Evolutionary conservation across 2,888 invertebrate species (phyloP).

Genomic region (Mythimna lalbum): DNA sequence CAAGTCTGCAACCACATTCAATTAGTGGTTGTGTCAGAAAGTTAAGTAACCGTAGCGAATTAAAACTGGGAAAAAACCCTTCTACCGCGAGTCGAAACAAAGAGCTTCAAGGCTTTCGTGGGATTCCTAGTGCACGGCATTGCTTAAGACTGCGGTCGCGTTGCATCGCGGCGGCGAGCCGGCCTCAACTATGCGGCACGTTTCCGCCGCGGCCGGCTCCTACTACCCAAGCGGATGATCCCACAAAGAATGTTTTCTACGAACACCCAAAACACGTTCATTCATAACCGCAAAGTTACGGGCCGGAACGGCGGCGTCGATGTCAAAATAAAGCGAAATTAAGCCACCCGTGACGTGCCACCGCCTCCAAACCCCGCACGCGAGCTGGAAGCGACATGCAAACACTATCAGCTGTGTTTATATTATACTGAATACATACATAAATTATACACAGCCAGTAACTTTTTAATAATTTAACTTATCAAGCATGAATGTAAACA

Average conservation of each 20-base stretch:
- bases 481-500: conserved; percentile 60
- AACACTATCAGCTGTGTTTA: conserved; percentile 60
- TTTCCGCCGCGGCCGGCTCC: conserved; percentile 73
- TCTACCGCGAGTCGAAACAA: conserved; percentile 76
- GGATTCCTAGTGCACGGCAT: conserved; percentile 75
- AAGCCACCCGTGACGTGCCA: conserved; percentile 71
- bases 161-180: conserved; percentile 68
- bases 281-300: conserved; percentile 79
- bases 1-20: conserved; percentile 72
- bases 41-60: conserved; percentile 68
- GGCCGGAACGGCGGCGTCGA: conserved; percentile 73
- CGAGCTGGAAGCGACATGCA: conserved; percentile 42
- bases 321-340: conserved; percentile 77
- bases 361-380: conserved; percentile 45
- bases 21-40: conserved; percentile 74
- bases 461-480: conserved; percentile 55
- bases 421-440: conserved; percentile 45
- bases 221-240: conserved; percentile 67
- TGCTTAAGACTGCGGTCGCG: conserved; percentile 80
- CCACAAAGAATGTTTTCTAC: conserved; percentile 78
- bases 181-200: conserved; percentile 72
- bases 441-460: conserved; percentile 46
- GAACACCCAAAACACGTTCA: conserved; percentile 81
- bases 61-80: conserved; percentile 73
- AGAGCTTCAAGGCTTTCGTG: conserved; percentile 80